Percentiles rank a stretch among this genome's conserved stretches.
phyloP scores from a whole-genome alignment of 2,113 vertebrate species.

The Hypomesus transpacificus region DNA sequence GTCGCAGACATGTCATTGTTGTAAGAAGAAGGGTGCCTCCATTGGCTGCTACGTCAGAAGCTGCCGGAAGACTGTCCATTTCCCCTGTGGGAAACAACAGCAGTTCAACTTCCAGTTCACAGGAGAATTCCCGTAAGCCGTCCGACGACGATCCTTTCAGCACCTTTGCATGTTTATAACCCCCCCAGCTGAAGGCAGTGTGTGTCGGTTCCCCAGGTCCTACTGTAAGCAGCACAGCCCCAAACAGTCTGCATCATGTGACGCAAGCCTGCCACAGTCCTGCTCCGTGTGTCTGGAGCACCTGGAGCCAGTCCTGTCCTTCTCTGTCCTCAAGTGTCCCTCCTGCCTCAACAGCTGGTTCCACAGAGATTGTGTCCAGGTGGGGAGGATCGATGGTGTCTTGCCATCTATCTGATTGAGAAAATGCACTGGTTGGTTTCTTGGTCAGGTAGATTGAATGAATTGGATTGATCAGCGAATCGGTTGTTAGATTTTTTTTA shows the following conservation, averaged over 20 bases:
- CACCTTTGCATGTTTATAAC: neutral
- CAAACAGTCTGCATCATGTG: constrained; percentile 69
- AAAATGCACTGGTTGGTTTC: too few relatives aligned
- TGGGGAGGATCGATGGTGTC: constrained; percentile 49
- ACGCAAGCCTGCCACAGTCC: constrained; percentile 71
- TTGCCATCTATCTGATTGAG: neutral
- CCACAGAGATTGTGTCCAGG: constrained; percentile 94
- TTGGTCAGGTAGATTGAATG: too few relatives aligned
- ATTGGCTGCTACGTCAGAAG: constrained; percentile 82
- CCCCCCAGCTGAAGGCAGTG: neutral
- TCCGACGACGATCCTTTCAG: neutral
- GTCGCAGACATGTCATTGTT: constrained; percentile 77
- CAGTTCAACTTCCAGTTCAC: constrained; percentile 90
- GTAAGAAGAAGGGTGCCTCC: constrained; percentile 86
- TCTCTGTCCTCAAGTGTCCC: constrained; percentile 83
- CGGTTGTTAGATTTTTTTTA: neutral
- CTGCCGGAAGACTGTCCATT: constrained; percentile 87
- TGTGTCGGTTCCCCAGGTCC: constrained; percentile 71
- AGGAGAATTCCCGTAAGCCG: constrained; percentile 84
- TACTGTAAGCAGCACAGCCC: constrained; percentile 87
- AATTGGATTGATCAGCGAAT: neutral
- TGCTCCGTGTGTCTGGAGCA: constrained; percentile 92
- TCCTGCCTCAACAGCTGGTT: constrained; percentile 93
- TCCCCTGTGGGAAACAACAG: constrained; percentile 82
- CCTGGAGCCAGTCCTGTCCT: constrained; percentile 77